Percentiles rank a stretch among this genome's conserved stretches.
Conservation (phyloP, 1,140 invertebrate genomes). For the Nasonia vitripennis region DNA sequence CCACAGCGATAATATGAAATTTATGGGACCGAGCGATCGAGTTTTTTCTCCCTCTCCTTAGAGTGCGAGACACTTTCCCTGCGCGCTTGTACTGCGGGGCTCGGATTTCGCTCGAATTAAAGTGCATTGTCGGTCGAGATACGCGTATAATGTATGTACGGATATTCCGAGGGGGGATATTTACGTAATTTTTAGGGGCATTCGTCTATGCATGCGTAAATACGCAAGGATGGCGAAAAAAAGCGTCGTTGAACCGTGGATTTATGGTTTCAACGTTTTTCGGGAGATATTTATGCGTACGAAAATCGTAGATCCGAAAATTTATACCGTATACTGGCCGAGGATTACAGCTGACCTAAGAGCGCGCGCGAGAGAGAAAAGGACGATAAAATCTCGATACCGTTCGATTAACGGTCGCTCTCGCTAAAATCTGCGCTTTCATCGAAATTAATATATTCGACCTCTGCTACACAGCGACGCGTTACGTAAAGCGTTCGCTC, state of each 20-base stretch:
- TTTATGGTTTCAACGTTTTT: not conserved
- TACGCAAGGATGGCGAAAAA: not conserved
- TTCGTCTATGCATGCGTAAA: not conserved
- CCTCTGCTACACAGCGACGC: not conserved
- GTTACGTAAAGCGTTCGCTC: not conserved
- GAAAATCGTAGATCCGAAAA: not conserved
- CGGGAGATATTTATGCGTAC: not conserved
- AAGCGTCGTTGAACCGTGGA: not conserved
- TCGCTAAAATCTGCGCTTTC: not conserved
- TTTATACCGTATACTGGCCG: not conserved
- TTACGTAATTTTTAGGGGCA: not conserved
- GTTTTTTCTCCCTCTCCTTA: not conserved
- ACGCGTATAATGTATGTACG: not conserved
- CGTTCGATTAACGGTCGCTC: constrained; percentile 2
- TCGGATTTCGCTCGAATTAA: not conserved
- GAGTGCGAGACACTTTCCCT: not conserved
- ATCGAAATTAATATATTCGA: not conserved
- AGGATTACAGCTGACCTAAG: not conserved
- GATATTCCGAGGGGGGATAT: not conserved
- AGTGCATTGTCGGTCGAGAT: not conserved
- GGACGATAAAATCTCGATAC: constrained; percentile 1
- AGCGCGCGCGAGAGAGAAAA: not conserved
- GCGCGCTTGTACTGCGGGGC: not conserved
- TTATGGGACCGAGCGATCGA: constrained; percentile 30
- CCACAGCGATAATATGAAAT: constrained; percentile 46